A percentile compares a stretch with the other conserved stretches of the same genome.
These are phyloP conservation scores for Trachelus stipa DNA, from an alignment of 2,888 invertebrate species.

Conservation along the genomic window DNA sequence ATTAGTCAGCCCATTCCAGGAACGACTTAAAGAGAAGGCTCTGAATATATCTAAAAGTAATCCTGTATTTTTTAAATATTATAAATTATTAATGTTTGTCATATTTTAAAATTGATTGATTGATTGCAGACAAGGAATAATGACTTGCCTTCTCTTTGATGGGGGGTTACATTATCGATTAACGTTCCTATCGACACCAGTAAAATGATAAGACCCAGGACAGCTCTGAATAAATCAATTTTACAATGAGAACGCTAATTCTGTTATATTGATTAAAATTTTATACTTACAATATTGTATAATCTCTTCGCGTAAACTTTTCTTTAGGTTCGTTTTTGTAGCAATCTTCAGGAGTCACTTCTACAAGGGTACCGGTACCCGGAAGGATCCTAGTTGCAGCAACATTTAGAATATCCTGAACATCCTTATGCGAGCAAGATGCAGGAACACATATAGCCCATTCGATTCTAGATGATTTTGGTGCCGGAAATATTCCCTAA, in stretches of 20 bases:
- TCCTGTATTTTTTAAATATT: not conserved
- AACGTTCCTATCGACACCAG: slow-evolving; percentile 17
- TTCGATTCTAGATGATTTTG: slow-evolving; percentile 13
- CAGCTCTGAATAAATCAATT: slow-evolving; percentile 5
- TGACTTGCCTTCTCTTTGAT: not conserved
- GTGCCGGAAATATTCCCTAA: slow-evolving; percentile 18
- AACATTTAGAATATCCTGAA: slow-evolving; percentile 20
- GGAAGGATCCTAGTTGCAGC: slow-evolving; percentile 17
- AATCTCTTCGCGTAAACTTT: slow-evolving; percentile 24
- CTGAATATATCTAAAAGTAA: not conserved
- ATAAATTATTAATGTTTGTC: not conserved
- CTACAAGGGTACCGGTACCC: slow-evolving; percentile 14
- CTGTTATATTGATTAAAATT: not conserved
- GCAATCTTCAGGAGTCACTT: slow-evolving; percentile 23
- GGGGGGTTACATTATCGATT: slow-evolving; percentile 1
- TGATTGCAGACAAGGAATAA: not conserved
- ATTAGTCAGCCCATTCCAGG: slow-evolving; percentile 19
- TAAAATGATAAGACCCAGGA: slow-evolving; percentile 7
- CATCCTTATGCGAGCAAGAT: slow-evolving; percentile 26
- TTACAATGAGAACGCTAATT: not conserved
- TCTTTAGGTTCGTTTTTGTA: slow-evolving; percentile 9
- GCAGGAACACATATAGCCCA: slow-evolving; percentile 35
- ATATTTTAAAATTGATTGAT: not conserved
- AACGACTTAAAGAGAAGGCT: slow-evolving; percentile 20
- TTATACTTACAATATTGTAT: slow-evolving; percentile 31